Evolutionary conservation across 2,113 vertebrate species (phyloP).

Genomic region (Suncus etruscus): DNA sequence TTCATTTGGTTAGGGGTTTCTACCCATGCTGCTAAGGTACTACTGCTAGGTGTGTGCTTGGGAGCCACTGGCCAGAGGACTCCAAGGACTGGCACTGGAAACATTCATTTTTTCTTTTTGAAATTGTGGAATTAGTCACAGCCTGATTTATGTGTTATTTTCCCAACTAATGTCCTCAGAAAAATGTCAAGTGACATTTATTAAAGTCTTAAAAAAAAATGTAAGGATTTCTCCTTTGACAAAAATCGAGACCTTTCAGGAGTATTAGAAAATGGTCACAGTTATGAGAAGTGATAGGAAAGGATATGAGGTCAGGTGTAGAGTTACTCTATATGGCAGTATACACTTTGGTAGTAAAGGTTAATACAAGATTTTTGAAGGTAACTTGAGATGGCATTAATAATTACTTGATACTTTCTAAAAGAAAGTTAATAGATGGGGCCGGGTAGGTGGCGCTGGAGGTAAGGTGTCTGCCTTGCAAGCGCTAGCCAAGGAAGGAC

Average conservation of each 20-base stretch:
- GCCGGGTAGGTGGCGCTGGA: too few relatives aligned
- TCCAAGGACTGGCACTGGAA: not conserved
- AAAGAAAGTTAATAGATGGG: not conserved
- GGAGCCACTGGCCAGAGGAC: too few relatives aligned
- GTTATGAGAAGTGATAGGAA: not conserved
- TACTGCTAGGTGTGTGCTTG: too few relatives aligned
- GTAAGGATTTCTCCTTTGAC: not conserved
- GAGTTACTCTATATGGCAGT: not conserved
- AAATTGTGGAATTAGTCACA: too few relatives aligned
- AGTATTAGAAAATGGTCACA: not conserved
- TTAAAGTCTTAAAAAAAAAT: slow-evolving; percentile 31
- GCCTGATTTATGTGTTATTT: slow-evolving; percentile 1
- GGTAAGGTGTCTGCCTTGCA: too few relatives aligned
- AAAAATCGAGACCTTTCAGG: not conserved
- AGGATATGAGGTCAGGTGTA: not conserved
- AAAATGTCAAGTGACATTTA: slow-evolving; percentile 46
- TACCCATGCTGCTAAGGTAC: too few relatives aligned
- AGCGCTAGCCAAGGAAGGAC: too few relatives aligned
- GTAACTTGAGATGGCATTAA: not conserved
- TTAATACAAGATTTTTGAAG: slow-evolving; percentile 39
- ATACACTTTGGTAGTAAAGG: not conserved
- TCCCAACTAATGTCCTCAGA: not conserved
- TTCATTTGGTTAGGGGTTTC: too few relatives aligned
- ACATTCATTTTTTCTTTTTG: too few relatives aligned
- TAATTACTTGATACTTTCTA: not conserved